phyloP scores from a whole-genome alignment of 2,888 invertebrate genomes.

The Adela reaumurella region DNA sequence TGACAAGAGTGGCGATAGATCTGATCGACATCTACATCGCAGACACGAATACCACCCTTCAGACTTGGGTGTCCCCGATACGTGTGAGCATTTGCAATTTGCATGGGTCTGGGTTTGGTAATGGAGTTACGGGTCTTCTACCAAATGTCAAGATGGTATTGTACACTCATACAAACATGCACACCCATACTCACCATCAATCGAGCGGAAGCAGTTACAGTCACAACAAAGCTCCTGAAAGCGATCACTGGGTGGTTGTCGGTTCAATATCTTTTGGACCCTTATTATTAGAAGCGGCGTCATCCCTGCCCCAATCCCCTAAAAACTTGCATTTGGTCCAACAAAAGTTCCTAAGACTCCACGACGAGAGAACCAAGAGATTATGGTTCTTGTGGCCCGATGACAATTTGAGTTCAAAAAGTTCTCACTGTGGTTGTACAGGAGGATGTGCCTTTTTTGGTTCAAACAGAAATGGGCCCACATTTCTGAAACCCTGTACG shows the following conservation, averaged over 20 bases:
- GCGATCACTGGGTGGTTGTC: conserved; percentile 87
- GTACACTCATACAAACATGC: conserved; percentile 64
- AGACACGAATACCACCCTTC: conserved; percentile 83
- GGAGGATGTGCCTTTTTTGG: conserved; percentile 96
- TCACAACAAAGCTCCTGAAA: conserved; percentile 31
- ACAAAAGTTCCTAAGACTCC: conserved; percentile 76
- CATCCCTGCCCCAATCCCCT: conserved; percentile 74
- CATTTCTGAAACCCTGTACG: conserved; percentile 82
- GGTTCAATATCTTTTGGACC: conserved; percentile 90
- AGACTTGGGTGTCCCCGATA: conserved; percentile 85
- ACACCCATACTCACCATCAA: conserved; percentile 48
- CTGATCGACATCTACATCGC: conserved; percentile 87
- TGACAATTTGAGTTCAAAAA: conserved; percentile 54
- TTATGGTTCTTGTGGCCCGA: conserved; percentile 94
- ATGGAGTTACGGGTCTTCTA: conserved; percentile 82
- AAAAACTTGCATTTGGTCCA: conserved; percentile 74
- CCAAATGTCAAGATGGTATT: conserved; percentile 65
- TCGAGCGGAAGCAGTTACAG: conserved; percentile 49
- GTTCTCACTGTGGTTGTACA: conserved; percentile 86
- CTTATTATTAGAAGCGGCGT: conserved; percentile 83
- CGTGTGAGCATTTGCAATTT: conserved; percentile 89
- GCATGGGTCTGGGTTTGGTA: conserved; percentile 88
- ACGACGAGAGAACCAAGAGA: conserved; percentile 81
- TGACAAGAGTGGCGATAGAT: conserved; percentile 86
- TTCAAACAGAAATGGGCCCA: conserved; percentile 80